phyloP scores from a whole-genome alignment of 2,113 vertebrate genomes.

The Willisornis vidua region DNA sequence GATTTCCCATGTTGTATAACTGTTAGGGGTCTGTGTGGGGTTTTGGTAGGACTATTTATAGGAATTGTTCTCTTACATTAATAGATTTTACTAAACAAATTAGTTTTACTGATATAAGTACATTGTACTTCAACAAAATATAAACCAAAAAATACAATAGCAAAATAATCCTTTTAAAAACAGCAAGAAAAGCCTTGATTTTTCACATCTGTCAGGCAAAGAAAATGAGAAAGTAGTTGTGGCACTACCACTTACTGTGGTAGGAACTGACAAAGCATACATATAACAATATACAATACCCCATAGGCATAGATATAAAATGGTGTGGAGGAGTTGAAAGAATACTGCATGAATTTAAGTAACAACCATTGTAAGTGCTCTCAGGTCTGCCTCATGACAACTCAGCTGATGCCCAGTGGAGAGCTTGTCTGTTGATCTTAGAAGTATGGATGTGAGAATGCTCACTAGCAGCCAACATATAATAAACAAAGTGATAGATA shows the following conservation, averaged over 20 bases:
- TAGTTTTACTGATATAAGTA: neutral
- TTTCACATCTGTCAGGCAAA: neutral
- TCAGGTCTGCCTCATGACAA: neutral
- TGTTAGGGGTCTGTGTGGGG: neutral
- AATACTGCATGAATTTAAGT: neutral
- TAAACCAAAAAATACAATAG: neutral
- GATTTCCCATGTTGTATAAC: neutral
- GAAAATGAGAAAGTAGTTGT: neutral
- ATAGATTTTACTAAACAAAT: neutral
- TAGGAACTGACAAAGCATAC: neutral
- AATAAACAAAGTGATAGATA: neutral
- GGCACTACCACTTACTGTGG: neutral
- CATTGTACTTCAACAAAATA: neutral
- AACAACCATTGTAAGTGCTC: neutral
- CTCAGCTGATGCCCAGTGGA: neutral
- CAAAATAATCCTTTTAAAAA: neutral
- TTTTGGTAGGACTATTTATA: neutral
- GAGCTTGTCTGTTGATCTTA: neutral
- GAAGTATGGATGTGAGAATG: neutral
- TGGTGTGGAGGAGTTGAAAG: neutral
- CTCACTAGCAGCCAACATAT: neutral
- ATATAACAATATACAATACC: neutral
- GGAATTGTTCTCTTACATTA: neutral
- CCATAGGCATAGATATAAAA: neutral
- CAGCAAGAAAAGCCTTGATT: neutral